Evolutionary conservation across 1,140 invertebrate species (phyloP), one percentile per base, ranked within the genome.

Genomic region (Phymorhynchus buccinoides): DNA sequence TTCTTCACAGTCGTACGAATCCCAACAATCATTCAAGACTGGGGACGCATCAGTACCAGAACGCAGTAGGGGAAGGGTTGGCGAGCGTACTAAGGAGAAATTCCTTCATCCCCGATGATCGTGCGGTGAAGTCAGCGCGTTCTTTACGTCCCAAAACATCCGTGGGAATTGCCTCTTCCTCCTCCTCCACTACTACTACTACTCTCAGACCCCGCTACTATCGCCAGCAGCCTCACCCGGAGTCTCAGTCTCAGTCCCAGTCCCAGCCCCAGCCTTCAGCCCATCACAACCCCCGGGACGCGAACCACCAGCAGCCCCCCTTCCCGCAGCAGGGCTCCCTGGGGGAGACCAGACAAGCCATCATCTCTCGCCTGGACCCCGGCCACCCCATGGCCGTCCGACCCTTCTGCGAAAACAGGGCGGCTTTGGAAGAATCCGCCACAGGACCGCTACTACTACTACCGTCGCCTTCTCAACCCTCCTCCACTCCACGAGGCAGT

Each of bases 131-230:
- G 41, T 84, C 82, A 3, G 68, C 62, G 2, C 32, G 82, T 3
- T 84, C 82, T 12, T 84, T 68, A 27, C 82, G 82, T 35, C 82
- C 82, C 18, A 84, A 84, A 32, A 84, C 82, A 3, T 66, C 56
- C 12, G 41, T 84, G 39, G 56, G 16, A 6, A 2, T 30, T 12
- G 48, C 37, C 48, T 68, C 81, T 35, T 41, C 48, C 14, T 2
- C 39, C 3, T n/a, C n/a, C n/a, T n/a, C n/a, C n/a, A n/a, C n/a
- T n/a, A n/a, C n/a, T n/a, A n/a, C n/a, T n/a, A n/a, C n/a, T n/a
- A n/a, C n/a, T n/a, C n/a, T n/a, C n/a, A 18, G 82, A 3, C 73
- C 41, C 35, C 71, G 32, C 9, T 37, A 75, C 71, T 75, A 75
- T 37, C 71, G 71, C 71, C 71, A 75, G 35, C 71, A 75, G 35